These are phyloP conservation scores for Abrostola tripartita DNA, from an alignment of 2,888 invertebrate genomes.

Conservation along the genomic window DNA sequence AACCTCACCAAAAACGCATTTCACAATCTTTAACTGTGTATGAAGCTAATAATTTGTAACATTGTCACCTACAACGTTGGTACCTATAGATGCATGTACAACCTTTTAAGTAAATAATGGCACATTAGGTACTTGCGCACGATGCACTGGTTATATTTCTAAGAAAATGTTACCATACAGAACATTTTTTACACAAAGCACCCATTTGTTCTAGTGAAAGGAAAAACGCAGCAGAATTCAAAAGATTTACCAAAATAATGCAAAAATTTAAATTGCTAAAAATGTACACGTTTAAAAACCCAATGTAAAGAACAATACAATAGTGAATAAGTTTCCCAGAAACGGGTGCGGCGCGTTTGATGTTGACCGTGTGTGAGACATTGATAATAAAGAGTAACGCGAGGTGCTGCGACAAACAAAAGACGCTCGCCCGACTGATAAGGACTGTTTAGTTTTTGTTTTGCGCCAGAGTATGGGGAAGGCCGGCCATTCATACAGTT, in stretches of 20 bases:
- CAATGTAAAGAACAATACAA: constrained; percentile 22
- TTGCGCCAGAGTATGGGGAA: constrained; percentile 22
- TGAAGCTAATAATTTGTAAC: too few relatives aligned
- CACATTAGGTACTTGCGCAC: too few relatives aligned
- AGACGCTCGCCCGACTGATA: constrained; percentile 66
- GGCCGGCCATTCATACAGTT: constrained; percentile 33
- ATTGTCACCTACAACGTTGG: too few relatives aligned
- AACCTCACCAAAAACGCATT: too few relatives aligned
- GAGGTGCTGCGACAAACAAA: constrained; percentile 62
- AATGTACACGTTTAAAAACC: constrained; percentile 17
- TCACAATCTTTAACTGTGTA: too few relatives aligned
- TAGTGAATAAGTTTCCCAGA: constrained; percentile 41
- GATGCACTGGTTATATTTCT: constrained; percentile 3
- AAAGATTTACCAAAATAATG: constrained; percentile 30
- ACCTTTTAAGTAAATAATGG: too few relatives aligned
- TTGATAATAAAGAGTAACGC: constrained; percentile 56
- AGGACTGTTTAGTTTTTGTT: constrained; percentile 51
- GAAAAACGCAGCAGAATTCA: constrained; percentile 18
- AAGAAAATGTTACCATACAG: constrained; percentile 22
- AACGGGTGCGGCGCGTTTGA: constrained; percentile 63
- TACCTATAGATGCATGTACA: too few relatives aligned
- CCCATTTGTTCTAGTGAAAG: constrained; percentile 21
- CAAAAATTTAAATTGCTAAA: constrained; percentile 30
- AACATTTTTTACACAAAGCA: constrained; percentile 14
- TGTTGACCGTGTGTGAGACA: constrained; percentile 73